phyloP scores from a whole-genome alignment of 35 echinoderm and acorn worm genomes.

The Diadema setosum region DNA sequence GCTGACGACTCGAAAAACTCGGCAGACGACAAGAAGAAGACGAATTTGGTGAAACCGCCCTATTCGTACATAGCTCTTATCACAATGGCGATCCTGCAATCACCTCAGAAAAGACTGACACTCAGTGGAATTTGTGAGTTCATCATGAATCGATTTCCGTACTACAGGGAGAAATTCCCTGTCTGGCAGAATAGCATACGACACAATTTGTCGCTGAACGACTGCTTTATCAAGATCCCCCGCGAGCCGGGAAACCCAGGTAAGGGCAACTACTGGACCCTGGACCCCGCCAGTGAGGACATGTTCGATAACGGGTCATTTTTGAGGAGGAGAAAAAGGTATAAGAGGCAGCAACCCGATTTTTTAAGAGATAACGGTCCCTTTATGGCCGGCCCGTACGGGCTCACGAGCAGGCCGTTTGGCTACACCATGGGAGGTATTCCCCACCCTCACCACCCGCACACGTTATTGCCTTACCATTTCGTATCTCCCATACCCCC shows the following conservation, averaged over 20 bases:
- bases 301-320: slow-evolving; percentile 99
- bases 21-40: slow-evolving; percentile 43
- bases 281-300: slow-evolving; percentile 98
- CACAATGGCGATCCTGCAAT: slow-evolving; percentile 96
- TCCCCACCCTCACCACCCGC: slow-evolving; percentile 36
- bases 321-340: slow-evolving; percentile 88
- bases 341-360: slow-evolving; percentile 86
- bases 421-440: slow-evolving; percentile 53
- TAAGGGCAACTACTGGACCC: slow-evolving; percentile 98
- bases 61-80: slow-evolving; percentile 99
- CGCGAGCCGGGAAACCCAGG: slow-evolving; percentile 96
- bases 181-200: slow-evolving; percentile 99
- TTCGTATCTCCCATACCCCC: slow-evolving; percentile 90
- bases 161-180: slow-evolving; percentile 97
- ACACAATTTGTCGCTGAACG: slow-evolving; percentile 94
- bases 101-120: slow-evolving; percentile 95
- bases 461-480: slow-evolving; percentile 87
- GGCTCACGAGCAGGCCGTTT: slow-evolving; percentile 42
- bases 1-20: slow-evolving; percentile 12
- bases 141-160: slow-evolving; percentile 99
- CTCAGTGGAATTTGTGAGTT: slow-evolving; percentile 98
- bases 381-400: slow-evolving; percentile 56
- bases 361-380: slow-evolving; percentile 56
- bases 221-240: slow-evolving; percentile 99
- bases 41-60: slow-evolving; percentile 93